Evolutionary conservation across 2,113 vertebrate genomes (phyloP), one percentile per base, ranked within the genome.

Genomic region (Aepyceros melampus): DNA sequence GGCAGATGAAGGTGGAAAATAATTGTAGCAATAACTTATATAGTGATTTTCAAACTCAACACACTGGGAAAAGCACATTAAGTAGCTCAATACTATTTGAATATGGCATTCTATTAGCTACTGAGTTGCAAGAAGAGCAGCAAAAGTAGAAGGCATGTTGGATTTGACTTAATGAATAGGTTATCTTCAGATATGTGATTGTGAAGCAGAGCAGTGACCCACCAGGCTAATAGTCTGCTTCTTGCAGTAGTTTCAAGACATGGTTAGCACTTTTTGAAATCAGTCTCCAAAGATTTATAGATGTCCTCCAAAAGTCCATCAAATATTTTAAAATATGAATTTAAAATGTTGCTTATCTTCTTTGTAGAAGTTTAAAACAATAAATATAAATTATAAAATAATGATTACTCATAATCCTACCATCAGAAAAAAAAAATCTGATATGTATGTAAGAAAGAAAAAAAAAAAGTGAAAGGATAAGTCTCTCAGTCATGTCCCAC

Each of bases 11-110:
- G 31, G 23, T 90, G 47, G 64, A 76, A 96, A 94, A 67, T 96
- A 98, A 97, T 94, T 91, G 31, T 81, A 45, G 51, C 88, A 58
- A 95, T 95, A 96, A 97, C 31, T 97, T 94, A 78, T 51, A 40
- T 21, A 86, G 51, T 91, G 74, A 96, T 96, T 91, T 93, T 60
- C 64, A 90, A 89, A 87, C 81, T 91, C 47, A 49, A 78, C 45
- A 56, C 29, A 87, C 89, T 40, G 7, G 64, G 43, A n/a, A 31
- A 93, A 97, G 88, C 9, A 83, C 82, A 95, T 83, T 81, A 56
- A 85, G 64, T 45, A 79, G 76, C 49, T 86, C 23, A 82, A 21
- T 92, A 58, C 31, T n/a, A 56, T 95, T 89, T 92, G 87, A 97
- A 95, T 87, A 94, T 45, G 14, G 2, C 33, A 82, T 95, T 87